phyloP scores from a whole-genome alignment of 2,797 vertebrate species.

The Sebastes baramenuke region DNA sequence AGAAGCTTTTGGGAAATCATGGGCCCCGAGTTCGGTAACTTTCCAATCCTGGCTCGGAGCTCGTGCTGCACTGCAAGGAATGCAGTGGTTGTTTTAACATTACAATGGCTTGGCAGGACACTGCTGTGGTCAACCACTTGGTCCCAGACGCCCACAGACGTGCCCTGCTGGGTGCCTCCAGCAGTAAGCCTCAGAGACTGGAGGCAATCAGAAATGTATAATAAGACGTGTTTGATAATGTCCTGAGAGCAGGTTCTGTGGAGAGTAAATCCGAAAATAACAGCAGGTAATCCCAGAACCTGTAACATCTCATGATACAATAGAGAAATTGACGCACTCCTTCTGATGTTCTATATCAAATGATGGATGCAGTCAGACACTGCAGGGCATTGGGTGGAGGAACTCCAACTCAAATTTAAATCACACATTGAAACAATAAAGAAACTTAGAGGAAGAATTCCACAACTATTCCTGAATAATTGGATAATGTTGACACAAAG shows the following conservation, averaged over 20 bases:
- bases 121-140: constrained; percentile 61
- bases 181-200: constrained; percentile 28
- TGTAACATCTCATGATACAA: constrained; percentile 12
- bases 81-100: constrained; percentile 79
- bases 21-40: constrained; percentile 66
- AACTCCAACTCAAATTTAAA: neutral
- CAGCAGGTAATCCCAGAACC: constrained; percentile 6
- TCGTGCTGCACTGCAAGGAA: constrained; percentile 69
- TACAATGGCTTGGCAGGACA: constrained; percentile 75
- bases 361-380: neutral
- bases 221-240: constrained; percentile 47
- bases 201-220: constrained; percentile 42
- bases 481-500: neutral
- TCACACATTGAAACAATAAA: neutral
- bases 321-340: neutral
- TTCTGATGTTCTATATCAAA: constrained; percentile 1
- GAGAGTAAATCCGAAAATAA: constrained; percentile 8
- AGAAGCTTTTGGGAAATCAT: constrained; percentile 51
- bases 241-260: constrained; percentile 29
- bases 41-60: constrained; percentile 61
- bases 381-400: neutral
- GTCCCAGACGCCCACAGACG: constrained; percentile 65
- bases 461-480: neutral
- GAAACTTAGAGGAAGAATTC: neutral
- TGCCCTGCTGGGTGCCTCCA: constrained; percentile 58